Evolutionary conservation across 2,888 invertebrate species (phyloP).

Genomic region (Anagyrus pseudococci): DNA sequence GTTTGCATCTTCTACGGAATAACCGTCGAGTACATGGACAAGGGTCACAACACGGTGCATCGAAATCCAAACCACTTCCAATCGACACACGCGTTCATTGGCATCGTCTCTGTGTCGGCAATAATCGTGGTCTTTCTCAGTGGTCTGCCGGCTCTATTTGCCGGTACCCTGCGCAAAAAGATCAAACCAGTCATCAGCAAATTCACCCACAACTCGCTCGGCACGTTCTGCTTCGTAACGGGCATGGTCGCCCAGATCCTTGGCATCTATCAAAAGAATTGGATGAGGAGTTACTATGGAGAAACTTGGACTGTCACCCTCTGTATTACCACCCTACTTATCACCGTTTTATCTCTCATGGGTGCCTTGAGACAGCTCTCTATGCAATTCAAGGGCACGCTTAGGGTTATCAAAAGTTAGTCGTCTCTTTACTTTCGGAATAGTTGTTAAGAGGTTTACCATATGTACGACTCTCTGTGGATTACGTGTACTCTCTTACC

Average conservation of each 20-base stretch:
- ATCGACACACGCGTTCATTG: conserved; percentile 49
- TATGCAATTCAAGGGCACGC: conserved; percentile 14
- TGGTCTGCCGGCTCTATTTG: conserved; percentile 65
- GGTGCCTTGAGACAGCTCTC: conserved; percentile 45
- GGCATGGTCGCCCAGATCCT: conserved; percentile 62
- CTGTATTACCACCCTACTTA: conserved; percentile 39
- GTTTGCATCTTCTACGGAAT: conserved; percentile 65
- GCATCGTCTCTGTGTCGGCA: conserved; percentile 64
- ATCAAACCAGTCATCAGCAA: conserved; percentile 64
- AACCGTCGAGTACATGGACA: conserved; percentile 57
- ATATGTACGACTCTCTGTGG: too few relatives aligned
- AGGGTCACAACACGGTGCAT: conserved; percentile 42
- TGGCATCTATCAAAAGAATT: conserved; percentile 45
- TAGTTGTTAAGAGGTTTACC: too few relatives aligned
- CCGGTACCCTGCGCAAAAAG: conserved; percentile 63
- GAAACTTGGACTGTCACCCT: conserved; percentile 12
- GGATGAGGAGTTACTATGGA: conserved; percentile 31
- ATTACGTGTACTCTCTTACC: too few relatives aligned
- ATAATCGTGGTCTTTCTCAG: conserved; percentile 62
- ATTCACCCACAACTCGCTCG: conserved; percentile 65
- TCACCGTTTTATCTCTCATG: conserved; percentile 45
- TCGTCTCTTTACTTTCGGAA: too few relatives aligned
- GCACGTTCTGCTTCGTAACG: conserved; percentile 63
- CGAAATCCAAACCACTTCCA: conserved; percentile 51
- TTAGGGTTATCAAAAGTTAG: too few relatives aligned